Base-by-base conservation (phyloP, 2,113 vertebrate genomes). In the Pomatostomus ruficeps region DNA sequence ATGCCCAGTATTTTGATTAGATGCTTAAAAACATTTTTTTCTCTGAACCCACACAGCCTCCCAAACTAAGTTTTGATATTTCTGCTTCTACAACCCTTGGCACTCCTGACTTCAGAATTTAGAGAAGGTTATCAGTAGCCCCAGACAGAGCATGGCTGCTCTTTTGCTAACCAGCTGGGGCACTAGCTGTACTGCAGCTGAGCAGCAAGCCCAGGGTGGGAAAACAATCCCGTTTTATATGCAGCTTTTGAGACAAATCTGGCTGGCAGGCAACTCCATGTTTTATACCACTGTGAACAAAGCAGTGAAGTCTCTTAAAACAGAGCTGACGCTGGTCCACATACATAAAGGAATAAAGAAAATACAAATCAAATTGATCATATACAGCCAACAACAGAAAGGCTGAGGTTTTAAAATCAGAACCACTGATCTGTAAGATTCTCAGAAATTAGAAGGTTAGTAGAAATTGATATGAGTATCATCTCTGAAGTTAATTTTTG, bases 1-100 rank as follows among this genome's bases (percentile, higher is more conserved):
- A 91, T 79, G 88, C 83, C 74, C 91, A 75, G 79, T 95, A 76
- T 85, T 94, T 89, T 75, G 22, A 91, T 91, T 91, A 93, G 58
- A 61, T n/a, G 68, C 49, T 90, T 91, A 31, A 57, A 93, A 93
- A 42, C 43, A 8, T 11, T 25, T 26, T 62, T 81, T 38, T 21
- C 46, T 40, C 85, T 75, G 61, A 95, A 87, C 81, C 61, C 74
- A 85, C 72, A 73, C 25, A 75, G 58, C 58, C 54, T 92, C 51
- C 35, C 45, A 65, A 23, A 82, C 29, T 73, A 91, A 61, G 55
- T 65, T 91, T 65, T 77, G 29, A 1, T 36, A 73, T n/a, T 82
- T 79, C 74, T 95, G 35, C 42, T 92, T 79, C 74, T 43, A 48
- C 80, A 85, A 40, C 33, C 62, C n/a, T 57, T 82, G 45, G 62